These are phyloP conservation scores for Atta cephalotes DNA, from an alignment of 1,140 invertebrate species.

Conservation along the genomic window DNA sequence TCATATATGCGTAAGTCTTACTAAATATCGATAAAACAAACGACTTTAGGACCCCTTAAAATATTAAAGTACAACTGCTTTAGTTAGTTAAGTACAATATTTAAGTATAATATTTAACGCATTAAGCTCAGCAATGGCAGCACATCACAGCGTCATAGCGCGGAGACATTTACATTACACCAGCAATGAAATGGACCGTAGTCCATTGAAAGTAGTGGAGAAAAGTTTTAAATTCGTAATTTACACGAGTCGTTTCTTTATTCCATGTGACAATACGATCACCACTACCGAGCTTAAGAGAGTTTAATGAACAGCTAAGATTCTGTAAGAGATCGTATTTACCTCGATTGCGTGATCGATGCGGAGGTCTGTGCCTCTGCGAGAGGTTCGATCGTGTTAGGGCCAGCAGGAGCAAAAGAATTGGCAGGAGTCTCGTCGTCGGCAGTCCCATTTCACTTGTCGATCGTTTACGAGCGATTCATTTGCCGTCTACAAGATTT, in stretches of 20 bases:
- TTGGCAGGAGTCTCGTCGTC: constrained; percentile 67
- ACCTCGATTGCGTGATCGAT: constrained; percentile 72
- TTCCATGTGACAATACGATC: background rate
- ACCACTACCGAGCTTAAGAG: constrained; percentile 14
- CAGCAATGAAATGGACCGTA: background rate
- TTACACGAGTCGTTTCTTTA: background rate
- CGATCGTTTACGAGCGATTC: constrained; percentile 70
- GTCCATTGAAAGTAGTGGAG: background rate
- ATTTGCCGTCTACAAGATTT: constrained; percentile 66
- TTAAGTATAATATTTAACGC: constrained; percentile 13
- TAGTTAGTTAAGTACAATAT: background rate
- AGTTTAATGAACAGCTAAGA: background rate
- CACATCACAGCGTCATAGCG: constrained; percentile 10
- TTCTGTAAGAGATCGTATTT: constrained; percentile 63
- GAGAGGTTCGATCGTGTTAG: constrained; percentile 69
- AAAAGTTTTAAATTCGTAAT: constrained; percentile 26
- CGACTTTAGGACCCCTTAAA: background rate
- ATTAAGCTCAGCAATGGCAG: constrained; percentile 49
- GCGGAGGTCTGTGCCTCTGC: constrained; percentile 68
- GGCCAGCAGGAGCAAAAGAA: constrained; percentile 74
- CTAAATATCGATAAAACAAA: too few relatives aligned
- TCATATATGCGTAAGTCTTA: too few relatives aligned
- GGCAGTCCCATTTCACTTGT: constrained; percentile 70
- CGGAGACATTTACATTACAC: constrained; percentile 24
- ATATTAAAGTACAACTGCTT: background rate